Base-by-base conservation (phyloP, 2,888 invertebrate genomes). In the Eristalis tenax region DNA sequence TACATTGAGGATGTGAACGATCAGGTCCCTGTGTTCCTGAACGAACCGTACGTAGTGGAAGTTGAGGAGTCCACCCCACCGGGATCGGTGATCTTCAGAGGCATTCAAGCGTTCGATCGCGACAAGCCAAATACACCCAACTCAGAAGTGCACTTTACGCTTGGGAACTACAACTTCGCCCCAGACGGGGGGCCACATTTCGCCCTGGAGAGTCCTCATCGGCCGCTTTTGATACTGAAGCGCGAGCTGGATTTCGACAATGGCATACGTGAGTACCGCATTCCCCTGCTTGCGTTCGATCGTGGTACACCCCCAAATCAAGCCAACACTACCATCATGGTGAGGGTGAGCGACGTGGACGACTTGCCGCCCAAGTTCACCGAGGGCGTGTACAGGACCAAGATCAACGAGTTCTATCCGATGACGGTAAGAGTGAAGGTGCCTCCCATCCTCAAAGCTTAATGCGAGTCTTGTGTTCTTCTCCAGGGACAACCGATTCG, bases 1-100 rank as follows among this genome's bases (percentile, higher is more conserved):
- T 97, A 97, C 92, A 96, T 98, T 6, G 97, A 97, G 92, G 97
- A 98, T 91, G 94, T 97, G 59, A 98, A 98, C 91, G 97, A 97
- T 93, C 97, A 97, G 92, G 94, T 95, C 1, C 97, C 97, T 0
- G 94, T 95, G 90, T 97, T 97, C 92, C 92, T 96, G 65, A 96
- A 96, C 86, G 95, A 96, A 0, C 97, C 97, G 0, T 98, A 98
- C 91, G 94, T 95, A 70, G 94, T 97, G 8, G 95, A 95, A 59
- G 96, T 98, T 22, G 97, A 97, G 89, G 97, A 97, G 92, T 94
- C 97, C 23, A 97, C 97, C 4, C 96, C 97, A 56, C 89, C 91
- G 0, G 97, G 97, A 79, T 94, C 97, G 83, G 97, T 97, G 32
- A 95, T 98, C 89, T 97, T 97, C 92, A 95, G 96, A 89, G 96